phyloP scores from a whole-genome alignment of 2,797 vertebrate species.

The Chelidonichthys spinosus region DNA sequence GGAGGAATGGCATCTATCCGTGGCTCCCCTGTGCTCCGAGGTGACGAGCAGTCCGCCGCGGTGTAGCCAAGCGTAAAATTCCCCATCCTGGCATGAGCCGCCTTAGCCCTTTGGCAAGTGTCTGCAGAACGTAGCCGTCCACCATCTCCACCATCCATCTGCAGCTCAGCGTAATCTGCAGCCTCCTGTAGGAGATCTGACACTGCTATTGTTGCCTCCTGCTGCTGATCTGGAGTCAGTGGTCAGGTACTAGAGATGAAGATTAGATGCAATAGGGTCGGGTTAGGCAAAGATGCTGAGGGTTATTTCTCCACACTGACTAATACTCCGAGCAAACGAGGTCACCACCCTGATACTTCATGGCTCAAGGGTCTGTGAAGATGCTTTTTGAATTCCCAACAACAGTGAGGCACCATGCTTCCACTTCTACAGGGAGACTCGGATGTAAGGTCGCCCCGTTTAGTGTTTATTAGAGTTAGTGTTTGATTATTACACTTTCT shows the following conservation, averaged over 20 bases:
- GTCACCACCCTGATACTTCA: constrained; percentile 44
- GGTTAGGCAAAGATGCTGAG: constrained; percentile 30
- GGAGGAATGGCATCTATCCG: constrained; percentile 39
- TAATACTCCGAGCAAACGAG: constrained; percentile 47
- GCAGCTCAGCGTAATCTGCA: constrained; percentile 63
- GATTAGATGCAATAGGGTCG: constrained; percentile 44
- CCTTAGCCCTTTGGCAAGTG: constrained; percentile 52
- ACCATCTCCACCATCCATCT: constrained; percentile 60
- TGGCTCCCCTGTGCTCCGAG: constrained; percentile 21
- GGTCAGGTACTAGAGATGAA: constrained; percentile 36
- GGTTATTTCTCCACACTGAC: constrained; percentile 27
- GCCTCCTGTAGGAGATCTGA: constrained; percentile 52
- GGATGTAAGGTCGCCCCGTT: not conserved
- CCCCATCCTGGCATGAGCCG: constrained; percentile 65
- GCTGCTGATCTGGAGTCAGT: constrained; percentile 39
- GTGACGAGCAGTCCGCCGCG: constrained; percentile 51
- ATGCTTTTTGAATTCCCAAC: constrained; percentile 5
- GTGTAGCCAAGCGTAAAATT: constrained; percentile 71
- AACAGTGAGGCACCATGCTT: not conserved
- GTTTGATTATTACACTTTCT: not conserved
- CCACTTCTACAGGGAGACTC: not conserved
- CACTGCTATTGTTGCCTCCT: constrained; percentile 32
- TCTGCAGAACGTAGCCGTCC: constrained; percentile 21
- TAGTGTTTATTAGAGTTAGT: not conserved
- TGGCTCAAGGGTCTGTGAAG: constrained; percentile 11